phyloP scores from a whole-genome alignment of 2,888 invertebrate species.

The Geophilus truncorum region DNA sequence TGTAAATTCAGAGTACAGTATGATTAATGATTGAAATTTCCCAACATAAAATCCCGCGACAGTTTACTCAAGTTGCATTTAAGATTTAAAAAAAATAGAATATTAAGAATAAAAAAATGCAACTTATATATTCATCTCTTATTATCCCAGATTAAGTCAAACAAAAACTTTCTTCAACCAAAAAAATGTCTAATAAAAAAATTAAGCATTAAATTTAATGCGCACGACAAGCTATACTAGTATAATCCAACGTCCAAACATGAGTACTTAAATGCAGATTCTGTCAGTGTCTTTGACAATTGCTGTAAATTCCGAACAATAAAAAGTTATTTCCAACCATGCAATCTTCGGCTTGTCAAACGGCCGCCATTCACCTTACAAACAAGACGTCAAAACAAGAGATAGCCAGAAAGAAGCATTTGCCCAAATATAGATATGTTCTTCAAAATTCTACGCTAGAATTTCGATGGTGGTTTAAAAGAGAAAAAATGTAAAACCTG shows the following conservation, averaged over 20 bases:
- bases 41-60: neutral
- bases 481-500: neutral
- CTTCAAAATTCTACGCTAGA: neutral
- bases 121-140: neutral
- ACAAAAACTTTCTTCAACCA: neutral
- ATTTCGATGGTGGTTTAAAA: no score
- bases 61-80: neutral
- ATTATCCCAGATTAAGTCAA: neutral
- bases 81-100: neutral
- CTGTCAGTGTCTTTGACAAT: neutral
- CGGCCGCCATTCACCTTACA: neutral
- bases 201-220: neutral
- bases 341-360: neutral
- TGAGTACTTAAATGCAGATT: neutral
- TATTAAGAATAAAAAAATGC: neutral
- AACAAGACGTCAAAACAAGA: neutral
- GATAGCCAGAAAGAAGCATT: neutral
- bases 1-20: neutral
- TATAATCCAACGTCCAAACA: neutral
- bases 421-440: neutral
- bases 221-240: no score
- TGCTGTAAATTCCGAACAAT: neutral
- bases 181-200: neutral
- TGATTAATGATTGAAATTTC: constrained; percentile 18
- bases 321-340: neutral